phyloP scores from a whole-genome alignment of 2,888 invertebrate species.

The Liodrosophila aerea region DNA sequence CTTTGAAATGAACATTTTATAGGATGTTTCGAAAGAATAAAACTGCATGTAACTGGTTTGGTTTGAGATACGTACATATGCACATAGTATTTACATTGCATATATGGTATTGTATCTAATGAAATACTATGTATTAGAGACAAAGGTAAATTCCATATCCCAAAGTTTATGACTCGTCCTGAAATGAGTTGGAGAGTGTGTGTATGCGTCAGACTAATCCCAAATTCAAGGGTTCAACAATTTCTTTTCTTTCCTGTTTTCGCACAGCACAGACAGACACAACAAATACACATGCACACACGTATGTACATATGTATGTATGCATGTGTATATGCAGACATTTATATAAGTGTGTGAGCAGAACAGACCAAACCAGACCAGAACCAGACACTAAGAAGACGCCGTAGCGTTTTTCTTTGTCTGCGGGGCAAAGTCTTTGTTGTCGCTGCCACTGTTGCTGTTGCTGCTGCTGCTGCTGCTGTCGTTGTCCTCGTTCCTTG shows the following conservation, averaged over 20 bases:
- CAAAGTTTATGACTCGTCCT: no score
- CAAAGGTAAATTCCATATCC: no score
- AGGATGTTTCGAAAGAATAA: no score
- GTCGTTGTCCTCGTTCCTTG: slow-evolving; percentile 42
- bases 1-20: no score
- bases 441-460: slow-evolving; percentile 14
- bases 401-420: slow-evolving; percentile 45
- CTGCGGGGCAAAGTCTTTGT: slow-evolving; percentile 42
- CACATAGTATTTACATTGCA: no score
- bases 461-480: slow-evolving; percentile 5
- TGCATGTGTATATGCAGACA: no score
- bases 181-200: no score
- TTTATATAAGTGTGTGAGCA: slow-evolving; percentile 8
- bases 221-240: slow-evolving; percentile 55
- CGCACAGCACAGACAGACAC: slow-evolving; percentile 39
- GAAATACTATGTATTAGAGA: no score
- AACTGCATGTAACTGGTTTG: no score
- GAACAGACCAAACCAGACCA: slow-evolving; percentile 31
- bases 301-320: not conserved
- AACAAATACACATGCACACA: slow-evolving; percentile 15
- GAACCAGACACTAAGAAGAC: slow-evolving; percentile 42
- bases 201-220: slow-evolving; percentile 29
- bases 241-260: slow-evolving; percentile 66
- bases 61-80: no score
- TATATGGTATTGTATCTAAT: no score